Base-by-base conservation (phyloP, 2,888 invertebrate species). In the Acanthococcus lagerstroemiae region DNA sequence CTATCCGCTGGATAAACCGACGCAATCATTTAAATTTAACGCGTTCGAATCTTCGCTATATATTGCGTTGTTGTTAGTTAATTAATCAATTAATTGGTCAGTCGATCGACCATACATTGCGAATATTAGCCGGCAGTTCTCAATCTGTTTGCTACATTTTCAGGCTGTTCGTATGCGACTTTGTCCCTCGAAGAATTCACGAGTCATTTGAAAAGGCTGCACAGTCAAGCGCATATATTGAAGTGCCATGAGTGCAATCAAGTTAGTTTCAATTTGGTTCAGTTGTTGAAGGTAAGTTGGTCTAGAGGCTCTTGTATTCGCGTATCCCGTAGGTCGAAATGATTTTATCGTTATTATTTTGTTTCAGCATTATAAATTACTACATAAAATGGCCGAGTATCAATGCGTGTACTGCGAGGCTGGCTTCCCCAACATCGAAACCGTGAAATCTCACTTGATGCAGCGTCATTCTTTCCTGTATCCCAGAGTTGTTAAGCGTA, bases 361-460 rank as follows among this genome's bases (percentile, higher is more conserved):
- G 4, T 44, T 63, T 21, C 37, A 63, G 63, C 63, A 63, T 24
- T 54, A 22, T 52, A 3, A 30, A 9, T 45, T 3, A 6, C 54
- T 44, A 1, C 63, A 63, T 37, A 17, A 17, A 24, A 19, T 30
- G 6, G 63, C 52, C 6, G 54, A 54, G 50, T 63, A n/a, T 37
- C 63, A 63, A n/a, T 63, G 63, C 17, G 21, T 52, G 1, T 63
- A 63, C 27, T 63, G 63, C 37, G 25, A 22, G 4, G 6, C 22
- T 17, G 63, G 63, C 5, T 22, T 25, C 17, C 22, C 63, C 2
- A 44, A 21, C 12, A 52, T 30, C n/a, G 52, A 63, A 1, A 17
- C n/a, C 17, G 54, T 63, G 25, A 37, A 37, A 52, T 7, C 4
- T n/a, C 63, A 63, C 17, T 52, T 63, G 12, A 7, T 25, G 17